Evolutionary conservation across 2,888 invertebrate genomes (phyloP).

Genomic region (Aromia moschata): DNA sequence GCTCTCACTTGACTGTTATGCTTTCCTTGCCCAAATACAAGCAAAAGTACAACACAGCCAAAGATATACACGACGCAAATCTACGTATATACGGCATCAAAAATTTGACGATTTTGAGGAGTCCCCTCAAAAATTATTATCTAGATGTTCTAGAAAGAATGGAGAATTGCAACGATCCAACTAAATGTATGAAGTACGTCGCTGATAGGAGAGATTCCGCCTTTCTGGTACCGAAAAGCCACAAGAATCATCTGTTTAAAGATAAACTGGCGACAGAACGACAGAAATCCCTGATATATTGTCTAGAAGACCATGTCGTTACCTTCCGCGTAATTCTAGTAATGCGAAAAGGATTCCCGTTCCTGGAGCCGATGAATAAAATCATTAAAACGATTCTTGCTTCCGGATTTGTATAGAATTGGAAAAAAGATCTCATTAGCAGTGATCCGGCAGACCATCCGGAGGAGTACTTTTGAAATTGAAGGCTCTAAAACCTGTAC

Average conservation of each 20-base stretch:
- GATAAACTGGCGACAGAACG: background rate
- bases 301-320: background rate
- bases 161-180: background rate
- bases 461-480: too few relatives aligned
- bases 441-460: too few relatives aligned
- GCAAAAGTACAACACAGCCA: background rate
- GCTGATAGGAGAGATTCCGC: background rate
- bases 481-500: too few relatives aligned
- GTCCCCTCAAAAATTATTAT: background rate
- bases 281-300: background rate
- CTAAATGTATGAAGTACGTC: background rate
- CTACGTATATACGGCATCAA: background rate
- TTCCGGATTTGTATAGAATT: background rate
- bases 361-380: background rate
- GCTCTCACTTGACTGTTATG: background rate
- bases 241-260: background rate
- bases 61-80: background rate
- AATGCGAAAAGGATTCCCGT: conserved; percentile 1
- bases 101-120: background rate
- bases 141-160: background rate
- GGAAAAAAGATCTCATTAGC: background rate
- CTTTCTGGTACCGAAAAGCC: background rate
- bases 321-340: background rate
- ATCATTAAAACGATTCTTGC: background rate
- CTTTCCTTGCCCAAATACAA: background rate